Evolutionary conservation across 2,888 invertebrate genomes (phyloP).

Genomic region (Sphecodes monilicornis): DNA sequence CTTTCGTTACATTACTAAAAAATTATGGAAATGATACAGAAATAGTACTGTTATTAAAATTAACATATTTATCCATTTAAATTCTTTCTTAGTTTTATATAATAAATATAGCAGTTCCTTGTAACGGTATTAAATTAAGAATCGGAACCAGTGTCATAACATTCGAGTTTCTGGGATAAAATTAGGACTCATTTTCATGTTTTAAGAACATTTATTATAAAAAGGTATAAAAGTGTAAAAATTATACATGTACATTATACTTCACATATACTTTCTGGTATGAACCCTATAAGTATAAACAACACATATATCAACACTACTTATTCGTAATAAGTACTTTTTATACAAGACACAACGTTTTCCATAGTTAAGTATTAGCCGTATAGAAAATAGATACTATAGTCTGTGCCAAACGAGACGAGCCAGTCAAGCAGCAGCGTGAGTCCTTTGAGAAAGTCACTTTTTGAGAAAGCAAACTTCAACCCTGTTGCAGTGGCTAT

Average conservation of each 20-base stretch:
- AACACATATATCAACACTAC: background rate
- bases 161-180: background rate
- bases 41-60: background rate
- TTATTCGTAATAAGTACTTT: constrained; percentile 8
- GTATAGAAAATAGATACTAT: background rate
- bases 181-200: background rate
- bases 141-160: background rate
- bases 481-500: no score
- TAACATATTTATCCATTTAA: background rate
- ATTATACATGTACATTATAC: background rate
- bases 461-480: background rate
- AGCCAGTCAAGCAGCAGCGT: background rate
- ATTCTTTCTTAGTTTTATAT: background rate
- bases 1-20: no score
- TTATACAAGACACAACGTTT: background rate
- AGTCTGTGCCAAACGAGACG: no score
- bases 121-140: no score
- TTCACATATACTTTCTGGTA: background rate
- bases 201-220: constrained; percentile 40
- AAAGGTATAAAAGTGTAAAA: constrained; percentile 41
- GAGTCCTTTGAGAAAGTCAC: background rate
- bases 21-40: background rate
- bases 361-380: background rate
- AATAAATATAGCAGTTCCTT: no score
- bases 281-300: background rate